Conservation (phyloP, 2,113 vertebrate genomes). For the Equus quagga region DNA sequence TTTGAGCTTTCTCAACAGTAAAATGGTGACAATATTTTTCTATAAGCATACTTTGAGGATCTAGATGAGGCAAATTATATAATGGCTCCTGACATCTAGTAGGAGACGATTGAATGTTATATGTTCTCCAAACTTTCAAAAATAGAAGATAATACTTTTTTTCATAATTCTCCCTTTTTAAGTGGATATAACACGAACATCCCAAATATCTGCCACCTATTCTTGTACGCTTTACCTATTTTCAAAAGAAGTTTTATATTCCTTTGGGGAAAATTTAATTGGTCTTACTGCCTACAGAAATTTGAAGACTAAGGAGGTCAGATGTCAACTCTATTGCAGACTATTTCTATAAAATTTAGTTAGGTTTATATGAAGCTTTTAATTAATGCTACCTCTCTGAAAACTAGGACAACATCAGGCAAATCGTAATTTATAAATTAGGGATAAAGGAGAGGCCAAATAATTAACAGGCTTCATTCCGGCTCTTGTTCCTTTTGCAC, state of each 20-base stretch:
- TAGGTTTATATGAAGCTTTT: neutral
- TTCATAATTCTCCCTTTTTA: neutral
- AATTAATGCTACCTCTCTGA: neutral
- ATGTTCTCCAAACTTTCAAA: neutral
- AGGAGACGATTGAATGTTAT: neutral
- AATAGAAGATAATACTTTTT: neutral
- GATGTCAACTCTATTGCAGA: constrained; percentile 49
- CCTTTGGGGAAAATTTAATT: neutral
- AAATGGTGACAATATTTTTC: neutral
- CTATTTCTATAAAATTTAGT: constrained; percentile 22
- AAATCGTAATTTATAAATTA: constrained; percentile 52
- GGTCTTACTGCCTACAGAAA: constrained; percentile 48
- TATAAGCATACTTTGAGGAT: neutral
- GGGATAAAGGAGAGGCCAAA: neutral
- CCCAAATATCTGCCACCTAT: neutral
- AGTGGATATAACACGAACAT: neutral
- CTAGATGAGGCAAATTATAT: neutral
- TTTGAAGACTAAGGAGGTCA: constrained; percentile 20
- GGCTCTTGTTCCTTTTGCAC: neutral
- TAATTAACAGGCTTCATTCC: neutral
- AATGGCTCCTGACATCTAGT: neutral
- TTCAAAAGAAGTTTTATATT: neutral
- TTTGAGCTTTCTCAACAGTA: neutral
- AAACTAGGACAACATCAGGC: neutral
- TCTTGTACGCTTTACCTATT: constrained; percentile 1